A percentile compares a stretch with the other conserved stretches of the same genome.
Conservation (phyloP, 2,113 vertebrate species). For the Egretta garzetta region DNA sequence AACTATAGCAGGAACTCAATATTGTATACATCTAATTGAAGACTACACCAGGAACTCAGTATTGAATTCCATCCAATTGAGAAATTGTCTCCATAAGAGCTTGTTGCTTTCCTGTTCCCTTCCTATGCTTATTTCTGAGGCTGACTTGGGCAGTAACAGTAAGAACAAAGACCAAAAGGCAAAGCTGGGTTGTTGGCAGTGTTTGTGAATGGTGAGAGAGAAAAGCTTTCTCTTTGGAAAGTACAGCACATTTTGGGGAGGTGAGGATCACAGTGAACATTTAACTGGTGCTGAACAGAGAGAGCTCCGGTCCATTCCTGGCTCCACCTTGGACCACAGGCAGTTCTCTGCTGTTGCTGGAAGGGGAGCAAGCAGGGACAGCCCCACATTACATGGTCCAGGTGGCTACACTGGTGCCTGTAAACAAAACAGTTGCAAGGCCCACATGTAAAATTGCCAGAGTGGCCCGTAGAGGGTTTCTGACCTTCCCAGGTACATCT, state of each 20-base stretch:
- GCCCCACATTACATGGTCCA: neutral
- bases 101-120: neutral
- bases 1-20: neutral
- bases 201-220: neutral
- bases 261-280: neutral
- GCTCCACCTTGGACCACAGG: neutral
- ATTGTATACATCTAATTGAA: neutral
- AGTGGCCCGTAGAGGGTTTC: neutral
- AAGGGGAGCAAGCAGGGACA: rapidly evolving
- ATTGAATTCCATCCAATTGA: neutral
- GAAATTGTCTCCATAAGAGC: neutral
- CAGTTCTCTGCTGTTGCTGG: neutral
- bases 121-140: neutral
- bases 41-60: neutral
- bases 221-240: neutral
- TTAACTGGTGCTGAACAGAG: neutral
- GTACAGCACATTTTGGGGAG: neutral
- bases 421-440: neutral
- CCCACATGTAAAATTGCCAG: neutral
- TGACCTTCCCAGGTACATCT: neutral
- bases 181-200: neutral
- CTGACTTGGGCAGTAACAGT: neutral
- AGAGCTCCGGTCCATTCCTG: neutral
- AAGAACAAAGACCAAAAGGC: neutral
- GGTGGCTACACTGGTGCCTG: neutral